Conservation (phyloP, 1,140 invertebrate species). For the Neuroterus valhalla region DNA sequence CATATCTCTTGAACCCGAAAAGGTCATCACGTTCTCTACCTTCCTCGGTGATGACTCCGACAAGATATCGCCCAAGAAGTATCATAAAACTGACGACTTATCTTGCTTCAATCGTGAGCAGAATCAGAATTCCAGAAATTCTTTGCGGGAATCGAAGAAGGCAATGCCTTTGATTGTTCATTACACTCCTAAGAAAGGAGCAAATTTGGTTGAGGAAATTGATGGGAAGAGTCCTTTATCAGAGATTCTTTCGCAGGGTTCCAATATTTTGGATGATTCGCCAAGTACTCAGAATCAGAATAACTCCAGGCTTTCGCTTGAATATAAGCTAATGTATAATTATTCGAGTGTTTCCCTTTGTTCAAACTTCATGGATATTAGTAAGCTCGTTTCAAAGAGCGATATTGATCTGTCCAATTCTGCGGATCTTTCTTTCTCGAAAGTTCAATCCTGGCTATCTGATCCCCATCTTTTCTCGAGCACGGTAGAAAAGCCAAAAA, state of each 20-base stretch:
- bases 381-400: constrained; percentile 44
- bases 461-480: constrained; percentile 51
- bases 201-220: constrained; percentile 13
- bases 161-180: constrained; percentile 39
- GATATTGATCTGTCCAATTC: constrained; percentile 44
- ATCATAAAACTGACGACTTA: constrained; percentile 15
- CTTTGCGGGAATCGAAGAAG: constrained; percentile 48
- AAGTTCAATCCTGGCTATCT: constrained; percentile 53
- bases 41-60: background rate
- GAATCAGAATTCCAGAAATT: constrained; percentile 66
- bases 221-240: background rate
- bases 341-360: constrained; percentile 35
- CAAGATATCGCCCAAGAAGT: constrained; percentile 5
- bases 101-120: constrained; percentile 53
- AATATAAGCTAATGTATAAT: constrained; percentile 43
- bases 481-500: constrained; percentile 24
- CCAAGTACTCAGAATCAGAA: constrained; percentile 56
- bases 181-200: constrained; percentile 26
- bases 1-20: background rate
- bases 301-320: constrained; percentile 57
- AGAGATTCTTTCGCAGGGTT: background rate
- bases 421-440: constrained; percentile 44
- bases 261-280: constrained; percentile 43
- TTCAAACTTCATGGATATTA: constrained; percentile 13
- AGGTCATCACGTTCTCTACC: background rate